Evolutionary conservation across 2,113 vertebrate genomes (phyloP), one percentile per base, ranked within the genome.

Genomic region (Thryonomys swinderianus): DNA sequence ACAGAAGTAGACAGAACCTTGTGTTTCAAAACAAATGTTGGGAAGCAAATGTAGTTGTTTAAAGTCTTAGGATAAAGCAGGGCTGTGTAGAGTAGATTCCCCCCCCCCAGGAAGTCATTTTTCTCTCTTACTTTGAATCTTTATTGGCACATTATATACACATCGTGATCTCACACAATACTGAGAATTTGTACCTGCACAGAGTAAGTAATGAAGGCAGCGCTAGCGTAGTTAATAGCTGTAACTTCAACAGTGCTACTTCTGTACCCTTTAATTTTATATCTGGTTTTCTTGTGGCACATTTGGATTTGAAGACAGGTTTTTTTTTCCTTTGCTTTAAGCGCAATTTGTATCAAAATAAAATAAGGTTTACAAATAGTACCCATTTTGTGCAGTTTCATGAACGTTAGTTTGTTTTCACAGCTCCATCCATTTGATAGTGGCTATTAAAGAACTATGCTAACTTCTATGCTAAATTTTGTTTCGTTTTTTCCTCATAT

Each of bases 1-100:
- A 88, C 80, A 97, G 95, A 98, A 97, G 82, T 95, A 98, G 95
- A 97, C 93, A 97, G 90, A 98, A 98, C 92, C 48, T 93, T 97
- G 92, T 80, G 84, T 69, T 96, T 95, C 78, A 95, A 88, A 96
- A 85, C 3, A 95, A 89, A 93, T 97, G 94, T 96, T 96, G 84
- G 92, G 92, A 96, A 96, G 79, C 71, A 95, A 66, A 16, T 23
- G 48, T 64, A 91, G 18, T 18, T 86, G 80, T 85, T 40, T 95
- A 95, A 96, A 94, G 71, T 57, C 66, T 0, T 11, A 48, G 79
- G 23, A 17, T 80, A 94, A 76, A 96, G 55, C 21, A 88, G 30
- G 69, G 30, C 16, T 27, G 55, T 82, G 27, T 55, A n/a, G n/a
- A 10, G 17, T 69, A 25, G 53, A 10, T 27, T 1, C 85, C 17